These are phyloP conservation scores for Microctenopoma lineatum DNA, from an alignment of 2,797 vertebrate species.

Conservation along the genomic window DNA sequence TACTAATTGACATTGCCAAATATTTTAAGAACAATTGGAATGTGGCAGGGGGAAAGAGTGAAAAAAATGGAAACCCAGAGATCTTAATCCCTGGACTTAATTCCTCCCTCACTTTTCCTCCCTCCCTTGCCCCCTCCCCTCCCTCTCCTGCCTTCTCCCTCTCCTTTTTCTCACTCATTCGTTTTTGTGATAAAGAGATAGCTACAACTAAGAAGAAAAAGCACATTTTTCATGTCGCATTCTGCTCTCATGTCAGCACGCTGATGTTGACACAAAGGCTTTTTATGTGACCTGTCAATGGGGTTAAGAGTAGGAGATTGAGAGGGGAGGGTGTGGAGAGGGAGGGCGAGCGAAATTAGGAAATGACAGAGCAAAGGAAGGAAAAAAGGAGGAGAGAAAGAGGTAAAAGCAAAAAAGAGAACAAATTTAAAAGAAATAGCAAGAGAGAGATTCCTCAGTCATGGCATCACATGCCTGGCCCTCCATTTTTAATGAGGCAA, in stretches of 20 bases:
- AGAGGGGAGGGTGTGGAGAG: conserved; percentile 36
- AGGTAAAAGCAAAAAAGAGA: conserved; percentile 23
- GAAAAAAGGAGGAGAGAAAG: conserved; percentile 10
- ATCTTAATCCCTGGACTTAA: conserved; percentile 98
- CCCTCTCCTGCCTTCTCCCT: conserved; percentile 29
- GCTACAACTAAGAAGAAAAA: conserved; percentile 75
- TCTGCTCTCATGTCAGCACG: conserved; percentile 84
- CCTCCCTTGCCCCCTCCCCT: conserved; percentile 8
- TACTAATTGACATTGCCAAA: conserved; percentile 99
- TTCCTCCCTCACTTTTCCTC: conserved; percentile 76
- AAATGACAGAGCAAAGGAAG: conserved; percentile 42
- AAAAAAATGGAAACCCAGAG: conserved; percentile 85
- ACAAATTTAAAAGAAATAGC: conserved; percentile 22
- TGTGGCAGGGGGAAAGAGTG: conserved; percentile 86
- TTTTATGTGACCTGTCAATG: conserved; percentile 89
- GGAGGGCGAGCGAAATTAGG: conserved; percentile 27
- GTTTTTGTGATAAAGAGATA: conserved; percentile 78
- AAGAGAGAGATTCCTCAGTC: conserved; percentile 79
- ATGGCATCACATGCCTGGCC: conserved; percentile 81
- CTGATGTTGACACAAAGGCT: conserved; percentile 86
- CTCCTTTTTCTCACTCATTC: conserved; percentile 9
- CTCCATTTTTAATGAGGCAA: conserved; percentile 94
- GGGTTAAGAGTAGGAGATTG: conserved; percentile 81
- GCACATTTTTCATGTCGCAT: conserved; percentile 88
- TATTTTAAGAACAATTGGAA: conserved; percentile 99